These are phyloP conservation scores for Grus americana DNA, from an alignment of 2,113 vertebrate genomes.

Conservation along the genomic window DNA sequence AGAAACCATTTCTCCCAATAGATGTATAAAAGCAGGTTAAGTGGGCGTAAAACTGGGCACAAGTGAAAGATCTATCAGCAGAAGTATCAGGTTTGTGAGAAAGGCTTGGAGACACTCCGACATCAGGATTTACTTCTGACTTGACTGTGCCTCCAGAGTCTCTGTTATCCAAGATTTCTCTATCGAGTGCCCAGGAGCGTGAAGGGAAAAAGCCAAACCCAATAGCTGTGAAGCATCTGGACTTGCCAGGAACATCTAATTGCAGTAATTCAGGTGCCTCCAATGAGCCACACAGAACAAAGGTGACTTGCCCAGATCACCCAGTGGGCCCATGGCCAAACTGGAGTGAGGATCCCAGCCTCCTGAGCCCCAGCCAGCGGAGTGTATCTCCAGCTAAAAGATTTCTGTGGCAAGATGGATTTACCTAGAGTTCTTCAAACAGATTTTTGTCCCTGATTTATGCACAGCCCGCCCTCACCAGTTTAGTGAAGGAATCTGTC, in stretches of 20 bases:
- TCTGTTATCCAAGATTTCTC: slow-evolving; percentile 1
- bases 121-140: background rate
- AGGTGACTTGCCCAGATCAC: background rate
- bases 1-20: background rate
- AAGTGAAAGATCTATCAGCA: background rate
- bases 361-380: background rate
- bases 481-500: background rate
- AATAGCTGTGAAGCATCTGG: background rate
- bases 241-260: slow-evolving; percentile 2
- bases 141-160: background rate
- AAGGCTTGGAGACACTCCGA: background rate
- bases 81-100: background rate
- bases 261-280: background rate
- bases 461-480: background rate
- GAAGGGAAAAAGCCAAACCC: background rate
- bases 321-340: background rate
- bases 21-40: background rate
- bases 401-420: background rate
- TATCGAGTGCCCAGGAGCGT: background rate
- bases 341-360: background rate
- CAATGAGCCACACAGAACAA: background rate
- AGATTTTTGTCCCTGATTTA: background rate
- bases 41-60: background rate
- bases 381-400: background rate
- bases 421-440: background rate